Conservation (phyloP, 2,888 invertebrate genomes). For the Colletes collaris region DNA sequence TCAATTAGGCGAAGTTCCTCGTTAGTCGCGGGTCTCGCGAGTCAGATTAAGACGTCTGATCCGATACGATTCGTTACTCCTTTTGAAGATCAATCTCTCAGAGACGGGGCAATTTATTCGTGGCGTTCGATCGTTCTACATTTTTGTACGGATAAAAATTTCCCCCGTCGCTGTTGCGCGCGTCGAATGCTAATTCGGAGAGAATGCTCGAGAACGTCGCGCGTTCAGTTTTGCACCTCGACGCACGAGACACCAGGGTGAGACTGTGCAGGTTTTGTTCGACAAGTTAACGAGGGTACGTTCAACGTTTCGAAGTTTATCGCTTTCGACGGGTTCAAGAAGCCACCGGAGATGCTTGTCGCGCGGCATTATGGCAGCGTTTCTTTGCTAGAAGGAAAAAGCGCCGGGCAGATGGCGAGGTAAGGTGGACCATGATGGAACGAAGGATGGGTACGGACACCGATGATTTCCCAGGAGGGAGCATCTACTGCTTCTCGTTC, state of each 20-base stretch:
- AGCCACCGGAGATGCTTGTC: conserved; percentile 51
- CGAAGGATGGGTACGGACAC: conserved; percentile 73
- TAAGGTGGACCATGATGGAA: conserved; percentile 53
- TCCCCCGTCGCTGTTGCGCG: no score
- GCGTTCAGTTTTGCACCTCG: background rate
- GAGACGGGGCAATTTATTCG: no score
- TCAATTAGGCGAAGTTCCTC: no score
- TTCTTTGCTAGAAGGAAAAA: conserved; percentile 41
- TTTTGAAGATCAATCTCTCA: no score
- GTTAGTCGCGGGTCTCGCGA: no score
- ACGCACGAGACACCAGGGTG: background rate
- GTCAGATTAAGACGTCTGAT: no score
- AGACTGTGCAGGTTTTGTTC: background rate
- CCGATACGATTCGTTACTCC: no score
- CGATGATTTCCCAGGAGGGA: conserved; percentile 78
- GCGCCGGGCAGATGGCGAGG: conserved; percentile 11
- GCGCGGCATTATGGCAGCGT: conserved; percentile 54
- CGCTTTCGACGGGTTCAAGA: conserved; percentile 50
- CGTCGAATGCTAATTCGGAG: background rate
- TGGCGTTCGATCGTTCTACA: no score
- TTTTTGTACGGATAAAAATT: no score
- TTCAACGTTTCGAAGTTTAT: conserved; percentile 50
- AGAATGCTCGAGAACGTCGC: background rate
- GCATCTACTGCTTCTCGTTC: conserved; percentile 66
- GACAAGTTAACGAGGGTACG: conserved; percentile 40